Evolutionary conservation across 2,113 vertebrate species (phyloP).

Genomic region (Halcyon senegalensis): DNA sequence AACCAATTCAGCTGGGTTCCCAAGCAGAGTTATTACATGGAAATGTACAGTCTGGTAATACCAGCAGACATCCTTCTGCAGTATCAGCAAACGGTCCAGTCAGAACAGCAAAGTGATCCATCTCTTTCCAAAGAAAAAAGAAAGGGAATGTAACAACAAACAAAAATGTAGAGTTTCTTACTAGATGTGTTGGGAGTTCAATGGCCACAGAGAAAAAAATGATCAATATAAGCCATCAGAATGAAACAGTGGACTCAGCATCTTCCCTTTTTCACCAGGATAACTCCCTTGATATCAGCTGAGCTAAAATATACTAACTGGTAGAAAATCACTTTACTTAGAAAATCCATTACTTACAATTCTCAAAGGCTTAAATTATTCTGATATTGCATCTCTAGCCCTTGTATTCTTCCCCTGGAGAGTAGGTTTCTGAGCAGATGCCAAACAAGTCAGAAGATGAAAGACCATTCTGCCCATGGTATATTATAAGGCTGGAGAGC

Average conservation of each 20-base stretch:
- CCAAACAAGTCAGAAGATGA: neutral
- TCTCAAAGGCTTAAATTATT: slow-evolving; percentile 1
- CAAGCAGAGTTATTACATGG: neutral
- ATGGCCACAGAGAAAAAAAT: neutral
- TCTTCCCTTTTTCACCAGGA: neutral
- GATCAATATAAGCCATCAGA: neutral
- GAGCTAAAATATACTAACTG: neutral
- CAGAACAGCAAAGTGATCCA: neutral
- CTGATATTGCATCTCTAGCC: neutral
- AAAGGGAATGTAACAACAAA: neutral
- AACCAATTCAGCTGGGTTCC: neutral
- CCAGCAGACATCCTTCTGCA: neutral
- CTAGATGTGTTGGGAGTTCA: neutral
- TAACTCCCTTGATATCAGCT: neutral
- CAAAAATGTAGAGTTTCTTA: neutral
- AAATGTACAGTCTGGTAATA: neutral
- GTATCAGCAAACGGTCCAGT: neutral
- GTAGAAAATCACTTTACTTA: neutral
- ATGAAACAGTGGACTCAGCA: neutral
- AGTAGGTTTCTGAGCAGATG: neutral
- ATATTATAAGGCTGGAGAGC: neutral
- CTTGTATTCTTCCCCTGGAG: neutral
- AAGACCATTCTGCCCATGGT: neutral
- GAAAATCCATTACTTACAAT: neutral
- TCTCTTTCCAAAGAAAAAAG: neutral